These are phyloP conservation scores for Matsumyia berberina DNA, from an alignment of 2,888 invertebrate genomes.

Conservation along the genomic window DNA sequence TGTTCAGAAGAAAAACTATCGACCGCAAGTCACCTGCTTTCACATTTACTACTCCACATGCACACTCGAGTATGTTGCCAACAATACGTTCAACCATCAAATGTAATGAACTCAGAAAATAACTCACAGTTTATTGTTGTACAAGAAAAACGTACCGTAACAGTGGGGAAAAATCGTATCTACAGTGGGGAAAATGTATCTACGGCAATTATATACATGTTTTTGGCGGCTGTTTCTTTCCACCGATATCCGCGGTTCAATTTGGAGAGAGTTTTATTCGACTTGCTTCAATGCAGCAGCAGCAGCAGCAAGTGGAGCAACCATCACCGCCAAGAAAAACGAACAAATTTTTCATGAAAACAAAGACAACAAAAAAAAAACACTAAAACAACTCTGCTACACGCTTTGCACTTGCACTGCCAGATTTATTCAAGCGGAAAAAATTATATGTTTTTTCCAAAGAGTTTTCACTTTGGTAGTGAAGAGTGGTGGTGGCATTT, in stretches of 20 bases:
- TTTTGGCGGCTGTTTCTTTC: constrained; percentile 30
- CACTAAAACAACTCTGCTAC: constrained; percentile 26
- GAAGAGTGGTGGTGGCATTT: too few relatives aligned
- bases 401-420: constrained; percentile 65
- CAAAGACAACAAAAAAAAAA: constrained; percentile 34
- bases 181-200: constrained; percentile 43
- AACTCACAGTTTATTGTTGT: constrained; percentile 69
- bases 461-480: constrained; percentile 62
- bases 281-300: constrained; percentile 53
- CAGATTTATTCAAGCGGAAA: constrained; percentile 69
- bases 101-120: constrained; percentile 71
- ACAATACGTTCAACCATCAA: constrained; percentile 55
- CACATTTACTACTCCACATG: constrained; percentile 67
- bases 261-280: constrained; percentile 60
- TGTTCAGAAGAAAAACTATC: constrained; percentile 15
- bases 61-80: constrained; percentile 9
- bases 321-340: constrained; percentile 29
- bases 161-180: constrained; percentile 21
- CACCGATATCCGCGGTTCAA: constrained; percentile 61
- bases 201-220: constrained; percentile 63
- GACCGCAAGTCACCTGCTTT: constrained; percentile 71
- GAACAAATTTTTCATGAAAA: constrained; percentile 43
- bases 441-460: constrained; percentile 29
- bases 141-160: constrained; percentile 46
- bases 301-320: constrained; percentile 23